Conservation (phyloP, 2,888 invertebrate species). For the Sminthurides aquaticus region DNA sequence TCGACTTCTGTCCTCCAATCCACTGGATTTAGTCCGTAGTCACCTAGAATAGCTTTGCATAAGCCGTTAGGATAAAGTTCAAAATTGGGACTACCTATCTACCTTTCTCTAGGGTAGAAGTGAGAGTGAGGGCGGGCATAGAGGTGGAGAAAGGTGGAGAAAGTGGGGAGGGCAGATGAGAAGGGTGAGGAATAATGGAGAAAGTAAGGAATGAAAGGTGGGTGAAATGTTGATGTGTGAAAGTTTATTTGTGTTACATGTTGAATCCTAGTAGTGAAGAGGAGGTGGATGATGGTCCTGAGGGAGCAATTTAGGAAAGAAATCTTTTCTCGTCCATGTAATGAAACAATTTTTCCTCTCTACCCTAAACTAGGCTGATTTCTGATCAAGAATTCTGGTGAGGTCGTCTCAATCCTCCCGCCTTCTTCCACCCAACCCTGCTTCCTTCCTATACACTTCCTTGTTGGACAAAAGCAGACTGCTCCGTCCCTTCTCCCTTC, state of each 20-base stretch:
- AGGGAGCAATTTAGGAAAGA: conserved; percentile 38
- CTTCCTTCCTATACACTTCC: neutral
- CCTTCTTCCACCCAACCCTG: neutral
- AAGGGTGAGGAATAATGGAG: conserved; percentile 7
- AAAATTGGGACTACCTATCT: no score
- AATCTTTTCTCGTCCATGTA: conserved; percentile 29
- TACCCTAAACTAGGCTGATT: conserved; percentile 31
- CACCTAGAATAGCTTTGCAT: no score
- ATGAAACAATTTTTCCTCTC: conserved; percentile 41
- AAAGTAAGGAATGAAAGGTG: conserved; percentile 13
- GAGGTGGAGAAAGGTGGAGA: conserved; percentile 1
- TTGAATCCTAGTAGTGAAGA: neutral
- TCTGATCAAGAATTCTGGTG: conserved; percentile 37
- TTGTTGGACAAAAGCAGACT: no score
- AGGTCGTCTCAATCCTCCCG: conserved; percentile 2
- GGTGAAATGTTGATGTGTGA: neutral
- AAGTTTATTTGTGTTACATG: conserved; percentile 25
- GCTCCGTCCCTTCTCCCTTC: no score
- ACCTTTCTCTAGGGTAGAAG: no score
- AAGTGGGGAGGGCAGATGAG: conserved; percentile 7
- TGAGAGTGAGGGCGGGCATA: no score
- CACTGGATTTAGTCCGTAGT: no score
- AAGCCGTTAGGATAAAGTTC: no score
- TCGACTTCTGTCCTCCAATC: no score
- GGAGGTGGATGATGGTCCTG: conserved; percentile 22